Conservation (phyloP, 1,140 invertebrate genomes). For the Drosophila lowei region DNA sequence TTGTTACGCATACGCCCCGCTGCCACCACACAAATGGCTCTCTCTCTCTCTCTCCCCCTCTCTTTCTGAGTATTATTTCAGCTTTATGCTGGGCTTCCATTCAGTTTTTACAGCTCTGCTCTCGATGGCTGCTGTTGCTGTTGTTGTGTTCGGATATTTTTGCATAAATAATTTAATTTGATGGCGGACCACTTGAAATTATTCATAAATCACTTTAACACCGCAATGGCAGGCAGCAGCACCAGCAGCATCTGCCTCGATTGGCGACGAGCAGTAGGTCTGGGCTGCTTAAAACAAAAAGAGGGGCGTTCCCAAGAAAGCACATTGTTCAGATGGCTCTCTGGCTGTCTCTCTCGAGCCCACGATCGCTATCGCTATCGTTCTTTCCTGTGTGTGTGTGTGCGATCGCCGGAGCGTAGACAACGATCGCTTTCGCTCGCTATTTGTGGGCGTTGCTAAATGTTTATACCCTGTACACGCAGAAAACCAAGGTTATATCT, state of each 20-base stretch:
- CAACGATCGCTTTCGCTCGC: slow-evolving; percentile 36
- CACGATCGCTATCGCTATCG: slow-evolving; percentile 36
- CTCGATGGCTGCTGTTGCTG: too few relatives aligned
- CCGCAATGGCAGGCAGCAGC: slow-evolving; percentile 20
- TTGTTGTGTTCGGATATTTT: slow-evolving; percentile 9
- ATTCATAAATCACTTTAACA: slow-evolving; percentile 53
- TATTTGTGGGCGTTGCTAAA: slow-evolving; percentile 37
- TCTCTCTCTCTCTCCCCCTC: background rate
- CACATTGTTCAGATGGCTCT: slow-evolving; percentile 29
- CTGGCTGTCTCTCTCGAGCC: slow-evolving; percentile 19
- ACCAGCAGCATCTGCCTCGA: slow-evolving; percentile 20
- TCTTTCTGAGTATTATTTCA: slow-evolving; percentile 17
- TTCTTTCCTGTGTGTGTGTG: background rate
- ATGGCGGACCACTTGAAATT: slow-evolving; percentile 34
- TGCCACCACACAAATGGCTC: slow-evolving; percentile 11
- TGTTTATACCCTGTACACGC: too few relatives aligned
- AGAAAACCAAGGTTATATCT: too few relatives aligned
- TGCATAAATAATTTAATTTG: slow-evolving; percentile 55
- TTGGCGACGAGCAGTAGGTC: slow-evolving; percentile 28
- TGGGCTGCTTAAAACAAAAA: slow-evolving; percentile 24
- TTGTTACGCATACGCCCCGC: slow-evolving; percentile 58
- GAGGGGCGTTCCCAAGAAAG: slow-evolving; percentile 29
- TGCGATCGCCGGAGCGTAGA: slow-evolving; percentile 36
- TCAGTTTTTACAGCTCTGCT: too few relatives aligned
- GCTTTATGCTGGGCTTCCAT: background rate